Base-by-base conservation (phyloP, 1,140 invertebrate genomes). In the Limonius californicus region DNA sequence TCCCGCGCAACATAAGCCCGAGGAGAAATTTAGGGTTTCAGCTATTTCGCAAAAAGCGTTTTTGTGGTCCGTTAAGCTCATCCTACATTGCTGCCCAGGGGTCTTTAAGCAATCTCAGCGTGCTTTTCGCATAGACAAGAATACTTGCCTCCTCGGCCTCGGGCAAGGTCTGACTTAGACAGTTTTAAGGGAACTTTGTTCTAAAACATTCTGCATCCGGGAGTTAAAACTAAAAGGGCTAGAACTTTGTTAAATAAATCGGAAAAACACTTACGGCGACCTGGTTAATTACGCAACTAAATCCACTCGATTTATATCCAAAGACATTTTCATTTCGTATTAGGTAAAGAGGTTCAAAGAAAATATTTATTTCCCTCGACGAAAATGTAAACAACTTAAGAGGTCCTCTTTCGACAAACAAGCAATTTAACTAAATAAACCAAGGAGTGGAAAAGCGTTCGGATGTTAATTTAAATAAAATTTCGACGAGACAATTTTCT, bases 361-460 rank as follows among this genome's bases (percentile, higher is more conserved):
- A 39, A 39, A 39, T 39, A 12, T 39, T 12, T 9, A 27, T 27
- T 18, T 45, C 45, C 7, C 16, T 50, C n/a, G 45, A 50, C 2
- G 45, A 50, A 50, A 19, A 50, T 8, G 45, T 50, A 50, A 50
- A 50, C 45, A 50, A 50, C 45, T 50, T 50, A 50, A 50, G 45
- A 50, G 16, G 20, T 21, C 45, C 45, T 39, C n/a, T 50, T 50
- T 50, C 45, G 2, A 9, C 16, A 50, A 50, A 50, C 45, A 50
- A 50, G 45, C 45, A 50, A 50, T 50, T 50, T 50, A 50, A 50
- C 45, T 50, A 50, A 50, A 50, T 50, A 50, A 50, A 50, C 45
- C 20, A 8, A 50, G 45, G 20, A 16, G 15, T 50, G 45, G 3
- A 50, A 19, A 50, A 50, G 16, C 45, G 45, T 50, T 50, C 20